These are phyloP conservation scores for Motacilla alba DNA, from an alignment of 2,113 vertebrate species.

Conservation along the genomic window DNA sequence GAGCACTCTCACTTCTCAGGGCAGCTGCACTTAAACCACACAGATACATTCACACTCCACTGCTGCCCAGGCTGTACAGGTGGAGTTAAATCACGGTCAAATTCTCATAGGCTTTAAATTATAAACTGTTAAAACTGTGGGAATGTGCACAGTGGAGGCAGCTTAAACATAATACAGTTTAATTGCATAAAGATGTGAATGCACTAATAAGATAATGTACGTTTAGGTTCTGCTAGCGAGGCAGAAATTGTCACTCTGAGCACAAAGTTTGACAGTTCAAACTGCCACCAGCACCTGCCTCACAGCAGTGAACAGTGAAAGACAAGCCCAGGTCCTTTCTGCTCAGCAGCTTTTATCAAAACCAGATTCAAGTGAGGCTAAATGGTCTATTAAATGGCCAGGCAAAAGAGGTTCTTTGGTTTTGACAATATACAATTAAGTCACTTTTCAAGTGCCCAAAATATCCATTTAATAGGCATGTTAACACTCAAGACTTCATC, in stretches of 20 bases:
- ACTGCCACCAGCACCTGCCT: conserved; percentile 63
- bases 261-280: conserved; percentile 48
- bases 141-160: not conserved
- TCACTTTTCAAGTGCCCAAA: conserved; percentile 25
- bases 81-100: not conserved
- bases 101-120: not conserved
- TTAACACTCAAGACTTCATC: conserved; percentile 48
- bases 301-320: conserved; percentile 6
- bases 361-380: conserved; percentile 24
- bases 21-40: not conserved
- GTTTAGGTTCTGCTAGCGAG: conserved; percentile 9
- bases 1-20: not conserved
- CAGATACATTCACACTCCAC: not conserved
- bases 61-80: not conserved
- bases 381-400: conserved; percentile 24
- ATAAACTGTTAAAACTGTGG: not conserved
- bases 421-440: conserved; percentile 40
- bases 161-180: not conserved
- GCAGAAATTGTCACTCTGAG: conserved; percentile 28
- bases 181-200: conserved; percentile 11
- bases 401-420: conserved; percentile 27
- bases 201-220: conserved; percentile 30
- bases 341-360: conserved; percentile 40
- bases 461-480: not conserved
- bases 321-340: conserved; percentile 19